These are phyloP conservation scores for Ellobium chinense DNA, from an alignment of 2,888 invertebrate species.

Conservation along the genomic window DNA sequence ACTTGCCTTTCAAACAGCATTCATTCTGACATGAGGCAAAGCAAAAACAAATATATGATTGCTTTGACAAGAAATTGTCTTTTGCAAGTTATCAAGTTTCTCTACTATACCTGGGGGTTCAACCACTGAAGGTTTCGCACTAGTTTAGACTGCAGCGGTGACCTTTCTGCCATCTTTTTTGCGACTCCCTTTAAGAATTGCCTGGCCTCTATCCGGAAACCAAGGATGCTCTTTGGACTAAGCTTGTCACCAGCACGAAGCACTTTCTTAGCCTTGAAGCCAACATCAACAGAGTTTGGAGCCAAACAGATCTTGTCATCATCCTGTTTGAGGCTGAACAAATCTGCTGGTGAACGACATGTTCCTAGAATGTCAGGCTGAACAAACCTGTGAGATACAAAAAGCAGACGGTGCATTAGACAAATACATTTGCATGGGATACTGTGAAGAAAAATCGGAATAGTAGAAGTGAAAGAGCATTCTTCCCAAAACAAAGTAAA, in stretches of 20 bases:
- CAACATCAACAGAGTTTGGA: background rate
- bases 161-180: background rate
- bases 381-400: background rate
- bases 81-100: too few relatives aligned
- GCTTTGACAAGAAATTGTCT: too few relatives aligned
- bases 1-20: too few relatives aligned
- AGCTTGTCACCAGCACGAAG: background rate
- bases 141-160: background rate
- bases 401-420: too few relatives aligned
- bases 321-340: background rate
- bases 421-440: too few relatives aligned
- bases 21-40: too few relatives aligned
- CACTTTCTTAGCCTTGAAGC: background rate
- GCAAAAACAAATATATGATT: too few relatives aligned
- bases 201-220: background rate
- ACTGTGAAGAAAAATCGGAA: too few relatives aligned
- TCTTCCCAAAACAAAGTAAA: too few relatives aligned
- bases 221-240: background rate
- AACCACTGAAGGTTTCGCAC: background rate
- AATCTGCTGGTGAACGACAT: background rate
- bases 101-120: background rate
- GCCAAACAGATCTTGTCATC: too few relatives aligned
- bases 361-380: background rate
- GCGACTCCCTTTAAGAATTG: background rate
- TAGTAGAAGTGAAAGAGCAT: too few relatives aligned